Evolutionary conservation across 1,140 invertebrate genomes (phyloP).

Genomic region (Agraylea sexmaculata): DNA sequence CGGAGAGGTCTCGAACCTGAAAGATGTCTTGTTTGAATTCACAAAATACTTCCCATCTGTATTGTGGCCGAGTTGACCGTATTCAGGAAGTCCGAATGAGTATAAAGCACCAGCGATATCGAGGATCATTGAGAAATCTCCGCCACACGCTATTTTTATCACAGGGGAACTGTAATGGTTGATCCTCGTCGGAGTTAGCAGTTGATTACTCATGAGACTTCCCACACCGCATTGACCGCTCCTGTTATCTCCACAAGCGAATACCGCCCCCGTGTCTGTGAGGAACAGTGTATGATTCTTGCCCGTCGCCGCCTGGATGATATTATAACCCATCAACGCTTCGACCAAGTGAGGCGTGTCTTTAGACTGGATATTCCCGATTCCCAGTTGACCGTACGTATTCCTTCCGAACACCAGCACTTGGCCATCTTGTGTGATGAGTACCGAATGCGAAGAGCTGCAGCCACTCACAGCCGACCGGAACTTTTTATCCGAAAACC

Average conservation of each 20-base stretch:
- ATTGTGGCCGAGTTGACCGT: conserved; percentile 85
- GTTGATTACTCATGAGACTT: conserved; percentile 50
- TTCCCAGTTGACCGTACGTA: conserved; percentile 74
- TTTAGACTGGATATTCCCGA: conserved; percentile 59
- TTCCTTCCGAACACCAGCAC: conserved; percentile 76
- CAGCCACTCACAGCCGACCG: conserved; percentile 66
- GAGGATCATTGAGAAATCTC: conserved; percentile 82
- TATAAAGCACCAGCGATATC: conserved; percentile 80
- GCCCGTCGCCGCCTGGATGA: conserved; percentile 78
- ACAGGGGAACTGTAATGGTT: conserved; percentile 66
- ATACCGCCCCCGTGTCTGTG: conserved; percentile 80
- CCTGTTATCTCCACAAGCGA: conserved; percentile 81
- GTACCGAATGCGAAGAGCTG: conserved; percentile 68
- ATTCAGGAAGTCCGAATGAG: conserved; percentile 86
- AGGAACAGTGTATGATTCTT: conserved; percentile 80
- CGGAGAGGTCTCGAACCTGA: conserved; percentile 72
- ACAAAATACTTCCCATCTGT: conserved; percentile 90
- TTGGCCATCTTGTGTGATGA: conserved; percentile 77
- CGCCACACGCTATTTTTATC: conserved; percentile 77
- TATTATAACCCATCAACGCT: conserved; percentile 58
- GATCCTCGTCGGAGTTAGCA: conserved; percentile 62
- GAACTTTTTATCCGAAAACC: conserved; percentile 51
- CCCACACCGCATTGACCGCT: conserved; percentile 83
- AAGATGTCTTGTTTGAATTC: conserved; percentile 76
- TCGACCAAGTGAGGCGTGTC: conserved; percentile 68